Conservation (phyloP, 2,888 invertebrate genomes). For the Amphipyra berbera region DNA sequence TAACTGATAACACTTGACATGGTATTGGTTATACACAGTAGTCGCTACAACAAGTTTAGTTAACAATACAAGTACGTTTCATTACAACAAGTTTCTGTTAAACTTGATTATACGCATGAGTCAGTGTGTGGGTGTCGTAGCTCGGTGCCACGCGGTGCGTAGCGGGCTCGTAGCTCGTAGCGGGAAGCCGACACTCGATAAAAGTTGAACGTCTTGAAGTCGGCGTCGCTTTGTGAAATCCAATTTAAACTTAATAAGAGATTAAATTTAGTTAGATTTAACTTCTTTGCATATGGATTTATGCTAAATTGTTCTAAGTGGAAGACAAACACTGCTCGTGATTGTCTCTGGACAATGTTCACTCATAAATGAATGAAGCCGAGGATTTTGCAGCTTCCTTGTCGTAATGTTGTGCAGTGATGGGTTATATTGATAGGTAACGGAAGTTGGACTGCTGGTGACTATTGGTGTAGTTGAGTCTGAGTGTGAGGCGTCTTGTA, state of each 20-base stretch:
- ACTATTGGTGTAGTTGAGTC: too few relatives aligned
- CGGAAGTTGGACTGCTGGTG: too few relatives aligned
- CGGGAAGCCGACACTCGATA: conserved; percentile 8
- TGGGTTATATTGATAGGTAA: too few relatives aligned
- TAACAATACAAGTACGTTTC: too few relatives aligned
- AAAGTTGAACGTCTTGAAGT: conserved; percentile 20
- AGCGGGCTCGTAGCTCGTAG: conserved; percentile 20
- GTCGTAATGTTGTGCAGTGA: too few relatives aligned
- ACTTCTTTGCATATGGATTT: conserved; percentile 19
- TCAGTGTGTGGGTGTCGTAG: not conserved
- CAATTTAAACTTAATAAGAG: conserved; percentile 33
- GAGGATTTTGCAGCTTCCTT: not conserved
- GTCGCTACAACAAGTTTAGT: too few relatives aligned
- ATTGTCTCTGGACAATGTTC: not conserved
- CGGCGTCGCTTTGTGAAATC: conserved; percentile 18
- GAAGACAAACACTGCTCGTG: conserved; percentile 4
- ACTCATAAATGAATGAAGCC: not conserved
- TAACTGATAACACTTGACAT: too few relatives aligned
- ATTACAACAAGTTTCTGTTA: not conserved
- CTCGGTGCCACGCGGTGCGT: not conserved
- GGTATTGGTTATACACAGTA: too few relatives aligned
- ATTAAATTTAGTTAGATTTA: conserved; percentile 22
- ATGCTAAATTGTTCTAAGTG: conserved; percentile 15
- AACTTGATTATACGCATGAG: not conserved
- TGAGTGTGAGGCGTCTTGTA: too few relatives aligned